Percentiles rank a stretch among this genome's conserved stretches.
Conservation (phyloP, 2,888 invertebrate species). For the Lasioglossum calceatum region DNA sequence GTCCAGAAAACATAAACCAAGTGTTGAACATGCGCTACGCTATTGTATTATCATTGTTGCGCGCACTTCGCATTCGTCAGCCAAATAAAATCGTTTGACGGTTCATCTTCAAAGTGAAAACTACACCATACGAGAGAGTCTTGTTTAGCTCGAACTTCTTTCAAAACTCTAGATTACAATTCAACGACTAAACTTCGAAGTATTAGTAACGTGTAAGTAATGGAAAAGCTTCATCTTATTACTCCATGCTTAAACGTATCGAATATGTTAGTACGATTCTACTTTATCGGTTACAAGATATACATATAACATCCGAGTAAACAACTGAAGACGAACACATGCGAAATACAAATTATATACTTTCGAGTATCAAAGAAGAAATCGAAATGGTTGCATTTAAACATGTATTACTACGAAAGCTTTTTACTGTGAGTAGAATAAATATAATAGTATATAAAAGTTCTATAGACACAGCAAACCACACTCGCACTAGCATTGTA, state of each 20-base stretch:
- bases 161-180: not conserved
- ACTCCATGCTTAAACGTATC: slow-evolving; percentile 62
- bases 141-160: not conserved
- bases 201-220: slow-evolving; percentile 31
- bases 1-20: slow-evolving; percentile 26
- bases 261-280: slow-evolving; percentile 24
- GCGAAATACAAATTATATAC: slow-evolving; percentile 56
- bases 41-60: slow-evolving; percentile 4
- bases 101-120: not conserved
- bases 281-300: slow-evolving; percentile 34
- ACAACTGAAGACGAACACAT: slow-evolving; percentile 51
- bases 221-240: slow-evolving; percentile 47
- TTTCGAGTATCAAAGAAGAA: slow-evolving; percentile 36
- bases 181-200: not conserved
- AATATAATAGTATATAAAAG: slow-evolving; percentile 22
- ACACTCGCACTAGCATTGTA: slow-evolving; percentile 72
- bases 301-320: slow-evolving; percentile 39
- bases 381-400: slow-evolving; percentile 54
- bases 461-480: slow-evolving; percentile 78
- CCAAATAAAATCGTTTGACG: not conserved
- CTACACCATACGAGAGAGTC: not conserved
- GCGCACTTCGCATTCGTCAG: not conserved
- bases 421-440: slow-evolving; percentile 32
- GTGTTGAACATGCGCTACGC: slow-evolving; percentile 29
- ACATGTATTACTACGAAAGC: slow-evolving; percentile 61